Base-by-base conservation (phyloP, 2,888 invertebrate species). In the Danaus chrysippus region DNA sequence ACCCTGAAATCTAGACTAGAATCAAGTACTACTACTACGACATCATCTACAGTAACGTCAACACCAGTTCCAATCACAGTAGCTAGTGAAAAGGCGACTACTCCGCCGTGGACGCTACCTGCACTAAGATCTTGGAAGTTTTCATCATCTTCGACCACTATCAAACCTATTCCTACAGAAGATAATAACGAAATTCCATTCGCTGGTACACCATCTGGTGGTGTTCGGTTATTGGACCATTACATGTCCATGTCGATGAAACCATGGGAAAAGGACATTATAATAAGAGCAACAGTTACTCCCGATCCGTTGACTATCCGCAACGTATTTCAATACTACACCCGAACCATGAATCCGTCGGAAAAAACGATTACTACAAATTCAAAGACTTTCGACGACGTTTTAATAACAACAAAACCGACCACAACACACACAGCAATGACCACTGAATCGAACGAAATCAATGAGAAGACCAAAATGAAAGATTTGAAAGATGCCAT, bases 51-150 rank as follows among this genome's bases (percentile, higher is more conserved):
- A 12, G 15, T n/a, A 12, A 46, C 80, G 42, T 77, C 80, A 56
- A 72, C 78, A 11, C 73, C 77, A 44, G 65, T 76, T 44, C 63
- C 81, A 34, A 66, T 82, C 1, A 76, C 79, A 12, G 70, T 73
- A 8, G 72, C 71, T 8, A 78, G 70, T 60, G 84, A 83, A 59
- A 80, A 69, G 64, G 77, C 83, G 65, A 82, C 87, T 41, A 79
- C 82, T n/a, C 87, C 90, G 53, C 86, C 91, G 8, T 92, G 92
- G 83, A 92, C 90, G 56, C 89, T 92, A 77, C 92, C 92, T 42
- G 91, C 92, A 11, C 81, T 92, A 53, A 80, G 82, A 62, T 84
- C 84, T 12, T 87, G 88, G 88, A 89, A 86, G 70, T 82, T 79
- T 64, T 79, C 83, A 42, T 77, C 78, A 1, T 70, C 82, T 34